Conservation (phyloP, 2,113 vertebrate genomes). For the Catharus fuscescens region DNA sequence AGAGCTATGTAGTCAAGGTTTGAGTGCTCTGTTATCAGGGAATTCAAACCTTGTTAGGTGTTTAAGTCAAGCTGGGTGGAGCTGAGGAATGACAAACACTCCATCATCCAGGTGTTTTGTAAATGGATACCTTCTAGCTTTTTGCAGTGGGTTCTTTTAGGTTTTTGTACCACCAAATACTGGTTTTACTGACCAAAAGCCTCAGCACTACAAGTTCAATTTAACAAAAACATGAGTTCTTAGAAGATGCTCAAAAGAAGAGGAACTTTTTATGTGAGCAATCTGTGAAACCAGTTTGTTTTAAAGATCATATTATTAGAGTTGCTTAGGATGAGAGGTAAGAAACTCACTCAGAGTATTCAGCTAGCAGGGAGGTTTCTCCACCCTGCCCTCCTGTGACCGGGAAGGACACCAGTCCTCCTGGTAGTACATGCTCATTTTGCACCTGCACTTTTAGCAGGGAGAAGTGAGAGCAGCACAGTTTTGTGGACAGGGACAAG, state of each 20-base stretch:
- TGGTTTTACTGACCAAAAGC: not conserved
- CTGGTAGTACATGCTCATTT: not conserved
- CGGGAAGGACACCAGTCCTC: not conserved
- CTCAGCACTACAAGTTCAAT: not conserved
- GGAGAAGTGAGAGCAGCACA: not conserved
- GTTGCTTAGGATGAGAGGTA: not conserved
- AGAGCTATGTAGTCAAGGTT: not conserved
- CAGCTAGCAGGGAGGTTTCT: not conserved
- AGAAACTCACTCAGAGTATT: not conserved
- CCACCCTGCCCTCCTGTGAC: not conserved
- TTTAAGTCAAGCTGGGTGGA: not conserved
- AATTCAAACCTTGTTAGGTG: not conserved
- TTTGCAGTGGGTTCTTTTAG: not conserved
- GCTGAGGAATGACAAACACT: conserved; percentile 17
- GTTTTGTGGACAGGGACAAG: not conserved
- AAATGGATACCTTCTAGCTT: not conserved
- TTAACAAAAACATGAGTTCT: not conserved
- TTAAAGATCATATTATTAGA: not conserved
- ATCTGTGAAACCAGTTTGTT: not conserved
- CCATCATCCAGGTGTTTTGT: not conserved
- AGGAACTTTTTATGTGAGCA: not conserved
- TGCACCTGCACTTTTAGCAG: not conserved
- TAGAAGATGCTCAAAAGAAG: not conserved
- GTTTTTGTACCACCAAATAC: not conserved
- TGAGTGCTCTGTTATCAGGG: not conserved